These are phyloP conservation scores for Spinibarbus caldwelli DNA, from an alignment of 2,797 vertebrate species.

Conservation along the genomic window DNA sequence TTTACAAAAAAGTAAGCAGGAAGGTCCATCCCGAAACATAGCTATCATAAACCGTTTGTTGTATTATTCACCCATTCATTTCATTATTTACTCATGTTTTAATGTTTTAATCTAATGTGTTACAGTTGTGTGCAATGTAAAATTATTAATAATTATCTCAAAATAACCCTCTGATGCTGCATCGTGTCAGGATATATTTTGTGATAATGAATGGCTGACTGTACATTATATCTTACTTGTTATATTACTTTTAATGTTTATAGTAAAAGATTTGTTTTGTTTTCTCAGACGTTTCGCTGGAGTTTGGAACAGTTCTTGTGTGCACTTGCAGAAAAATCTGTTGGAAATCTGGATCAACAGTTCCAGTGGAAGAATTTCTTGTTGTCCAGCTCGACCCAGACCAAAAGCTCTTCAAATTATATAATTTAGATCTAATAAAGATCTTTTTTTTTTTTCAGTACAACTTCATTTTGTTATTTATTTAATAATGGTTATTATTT, in stretches of 20 bases:
- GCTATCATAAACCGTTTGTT: neutral
- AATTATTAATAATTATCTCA: neutral
- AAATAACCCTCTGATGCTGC: neutral
- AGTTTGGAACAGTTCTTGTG: constrained; percentile 89
- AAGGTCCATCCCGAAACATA: neutral
- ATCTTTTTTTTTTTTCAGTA: neutral
- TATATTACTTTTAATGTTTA: neutral
- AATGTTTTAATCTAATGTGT: neutral
- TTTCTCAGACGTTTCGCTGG: constrained; percentile 75
- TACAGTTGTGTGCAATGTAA: neutral
- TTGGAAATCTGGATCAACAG: constrained; percentile 77
- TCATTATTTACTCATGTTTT: neutral
- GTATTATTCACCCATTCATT: neutral
- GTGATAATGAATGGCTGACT: neutral
- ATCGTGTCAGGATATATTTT: neutral
- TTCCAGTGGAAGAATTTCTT: constrained; percentile 83
- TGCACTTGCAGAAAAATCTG: constrained; percentile 90
- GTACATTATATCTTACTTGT: neutral
- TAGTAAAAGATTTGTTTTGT: neutral
- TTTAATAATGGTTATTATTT: no score
- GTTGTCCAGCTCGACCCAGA: constrained; percentile 90
- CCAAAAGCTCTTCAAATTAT: constrained; percentile 86
- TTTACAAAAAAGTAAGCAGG: neutral
- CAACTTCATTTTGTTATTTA: neutral
- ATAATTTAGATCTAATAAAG: constrained; percentile 39